A percentile compares a stretch with the other conserved stretches of the same genome.
phyloP scores from a whole-genome alignment of 2,797 vertebrate species.

The Nyctibius grandis region DNA sequence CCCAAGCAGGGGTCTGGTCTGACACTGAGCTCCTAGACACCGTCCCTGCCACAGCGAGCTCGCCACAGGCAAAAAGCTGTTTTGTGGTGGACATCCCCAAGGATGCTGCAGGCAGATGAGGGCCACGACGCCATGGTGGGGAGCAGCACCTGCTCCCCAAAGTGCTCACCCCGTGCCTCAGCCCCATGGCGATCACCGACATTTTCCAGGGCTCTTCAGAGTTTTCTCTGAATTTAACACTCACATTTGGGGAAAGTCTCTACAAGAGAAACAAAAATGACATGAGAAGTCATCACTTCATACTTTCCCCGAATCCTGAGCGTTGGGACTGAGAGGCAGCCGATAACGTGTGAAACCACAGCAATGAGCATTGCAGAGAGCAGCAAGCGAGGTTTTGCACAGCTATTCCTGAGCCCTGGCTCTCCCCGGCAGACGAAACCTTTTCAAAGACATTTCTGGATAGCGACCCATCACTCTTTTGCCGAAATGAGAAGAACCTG shows the following conservation, averaged over 20 bases:
- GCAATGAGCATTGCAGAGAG: slow-evolving; percentile 9
- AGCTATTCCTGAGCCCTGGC: slow-evolving; percentile 57
- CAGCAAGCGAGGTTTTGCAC: slow-evolving; percentile 44
- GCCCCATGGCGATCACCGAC: not conserved
- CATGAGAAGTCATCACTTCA: slow-evolving; percentile 27
- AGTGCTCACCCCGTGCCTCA: not conserved
- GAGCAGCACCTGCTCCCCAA: accelerated
- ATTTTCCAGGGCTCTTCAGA: slow-evolving; percentile 22
- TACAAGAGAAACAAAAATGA: slow-evolving; percentile 28
- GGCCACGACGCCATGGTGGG: accelerated
- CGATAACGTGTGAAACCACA: slow-evolving; percentile 60
- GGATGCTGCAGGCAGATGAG: not conserved
- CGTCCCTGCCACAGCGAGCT: accelerated
- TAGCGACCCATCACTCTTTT: not conserved
- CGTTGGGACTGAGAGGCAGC: slow-evolving; percentile 11
- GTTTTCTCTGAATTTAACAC: slow-evolving; percentile 30
- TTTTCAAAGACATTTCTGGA: slow-evolving; percentile 43
- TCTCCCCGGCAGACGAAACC: not conserved
- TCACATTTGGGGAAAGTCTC: not conserved
- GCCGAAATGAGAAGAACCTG: slow-evolving; percentile 34
- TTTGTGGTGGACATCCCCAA: not conserved
- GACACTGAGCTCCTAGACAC: not conserved
- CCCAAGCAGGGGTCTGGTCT: not conserved
- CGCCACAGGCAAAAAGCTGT: not conserved
- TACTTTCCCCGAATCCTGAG: slow-evolving; percentile 60